Conservation (phyloP, 2,797 vertebrate species). For the Chrysocyon brachyurus region DNA sequence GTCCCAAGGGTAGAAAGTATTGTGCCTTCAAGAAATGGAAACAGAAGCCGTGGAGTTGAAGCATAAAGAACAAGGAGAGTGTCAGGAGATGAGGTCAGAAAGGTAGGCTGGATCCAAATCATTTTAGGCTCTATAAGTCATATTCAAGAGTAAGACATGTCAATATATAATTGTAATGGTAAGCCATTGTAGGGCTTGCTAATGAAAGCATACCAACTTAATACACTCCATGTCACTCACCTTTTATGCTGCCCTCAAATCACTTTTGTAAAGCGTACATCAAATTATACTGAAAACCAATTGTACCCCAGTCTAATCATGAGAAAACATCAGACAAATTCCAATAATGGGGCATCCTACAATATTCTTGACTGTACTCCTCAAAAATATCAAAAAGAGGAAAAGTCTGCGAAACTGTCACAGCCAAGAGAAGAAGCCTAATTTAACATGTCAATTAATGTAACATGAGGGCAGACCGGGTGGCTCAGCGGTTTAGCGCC, state of each 20-base stretch:
- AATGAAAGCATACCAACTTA: not conserved
- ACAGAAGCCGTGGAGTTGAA: not conserved
- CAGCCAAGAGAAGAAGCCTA: not conserved
- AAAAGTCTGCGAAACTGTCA: constrained; percentile 22
- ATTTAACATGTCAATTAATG: not conserved
- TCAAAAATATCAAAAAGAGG: not conserved
- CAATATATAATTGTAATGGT: not conserved
- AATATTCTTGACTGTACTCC: not conserved
- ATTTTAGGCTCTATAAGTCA: not conserved
- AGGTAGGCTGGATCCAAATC: not conserved
- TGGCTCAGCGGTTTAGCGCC: no score
- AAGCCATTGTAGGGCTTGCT: not conserved
- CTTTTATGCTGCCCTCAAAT: not conserved
- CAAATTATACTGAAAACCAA: not conserved
- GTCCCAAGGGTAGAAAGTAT: not conserved
- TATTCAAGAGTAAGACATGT: not conserved
- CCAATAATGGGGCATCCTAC: not conserved
- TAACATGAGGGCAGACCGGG: not conserved
- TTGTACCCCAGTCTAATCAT: not conserved
- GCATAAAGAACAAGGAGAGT: not conserved
- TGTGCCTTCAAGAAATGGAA: constrained; percentile 16
- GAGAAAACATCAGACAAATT: not conserved
- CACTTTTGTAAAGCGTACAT: not conserved
- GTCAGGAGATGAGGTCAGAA: not conserved
- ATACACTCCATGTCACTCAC: not conserved